These are phyloP conservation scores for Neocrepidodera transversa DNA, from an alignment of 2,888 invertebrate species.

Conservation along the genomic window DNA sequence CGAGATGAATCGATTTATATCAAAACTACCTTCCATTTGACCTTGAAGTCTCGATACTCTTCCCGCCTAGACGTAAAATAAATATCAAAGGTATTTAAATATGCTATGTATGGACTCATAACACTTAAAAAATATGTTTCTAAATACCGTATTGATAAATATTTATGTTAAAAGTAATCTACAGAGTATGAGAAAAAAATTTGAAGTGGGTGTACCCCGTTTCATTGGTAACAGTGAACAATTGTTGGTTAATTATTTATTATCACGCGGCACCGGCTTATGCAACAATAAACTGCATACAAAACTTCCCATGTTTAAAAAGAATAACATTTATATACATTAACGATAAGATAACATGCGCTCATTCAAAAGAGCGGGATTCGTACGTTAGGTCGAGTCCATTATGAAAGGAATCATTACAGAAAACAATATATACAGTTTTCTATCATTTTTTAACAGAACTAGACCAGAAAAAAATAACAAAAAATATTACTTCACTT, in stretches of 20 bases:
- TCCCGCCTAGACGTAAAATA: constrained; percentile 54
- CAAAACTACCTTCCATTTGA: constrained; percentile 54
- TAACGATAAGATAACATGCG: constrained; percentile 49
- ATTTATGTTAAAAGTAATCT: background rate
- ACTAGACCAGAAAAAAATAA: constrained; percentile 48
- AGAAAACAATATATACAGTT: constrained; percentile 39
- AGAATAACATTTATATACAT: constrained; percentile 11
- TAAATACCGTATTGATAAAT: background rate
- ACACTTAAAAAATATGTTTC: background rate
- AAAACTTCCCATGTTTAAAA: background rate
- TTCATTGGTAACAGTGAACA: constrained; percentile 23
- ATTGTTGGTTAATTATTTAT: constrained; percentile 28
- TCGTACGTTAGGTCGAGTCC: constrained; percentile 56
- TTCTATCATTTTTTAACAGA: constrained; percentile 56
- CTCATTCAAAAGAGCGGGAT: constrained; percentile 60
- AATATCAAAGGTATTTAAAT: constrained; percentile 26
- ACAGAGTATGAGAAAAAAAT: background rate
- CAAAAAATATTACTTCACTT: constrained; percentile 60
- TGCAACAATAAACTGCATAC: constrained; percentile 9
- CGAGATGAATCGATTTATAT: constrained; percentile 37
- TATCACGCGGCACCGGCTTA: constrained; percentile 20
- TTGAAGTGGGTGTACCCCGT: constrained; percentile 41
- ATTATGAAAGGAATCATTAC: constrained; percentile 49
- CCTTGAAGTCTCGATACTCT: constrained; percentile 54
- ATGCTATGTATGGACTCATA: background rate